These are phyloP conservation scores for Augochlora pura DNA, from an alignment of 1,140 invertebrate species.

Conservation along the genomic window DNA sequence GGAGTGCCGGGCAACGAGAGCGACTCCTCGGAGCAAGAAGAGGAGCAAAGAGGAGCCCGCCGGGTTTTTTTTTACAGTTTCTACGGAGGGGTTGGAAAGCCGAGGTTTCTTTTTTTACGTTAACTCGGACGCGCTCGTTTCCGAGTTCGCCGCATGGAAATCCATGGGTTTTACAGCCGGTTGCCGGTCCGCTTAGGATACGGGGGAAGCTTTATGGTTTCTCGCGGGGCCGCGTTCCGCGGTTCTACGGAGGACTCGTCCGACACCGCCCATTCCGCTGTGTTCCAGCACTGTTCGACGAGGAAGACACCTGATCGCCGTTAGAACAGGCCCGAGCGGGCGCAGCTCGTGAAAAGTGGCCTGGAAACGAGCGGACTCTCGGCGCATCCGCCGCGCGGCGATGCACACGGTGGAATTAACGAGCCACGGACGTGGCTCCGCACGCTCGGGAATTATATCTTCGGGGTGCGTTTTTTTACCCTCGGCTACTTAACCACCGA, in stretches of 20 bases:
- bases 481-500: constrained; percentile 7
- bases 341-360: constrained; percentile 57
- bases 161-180: constrained; percentile 66
- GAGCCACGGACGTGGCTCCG: constrained; percentile 40
- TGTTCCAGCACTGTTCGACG: constrained; percentile 22
- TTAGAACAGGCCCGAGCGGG: constrained; percentile 38
- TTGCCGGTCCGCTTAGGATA: constrained; percentile 68
- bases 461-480: constrained; percentile 16
- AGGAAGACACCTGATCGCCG: constrained; percentile 56
- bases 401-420: constrained; percentile 53
- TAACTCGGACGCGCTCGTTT: constrained; percentile 67
- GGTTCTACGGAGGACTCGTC: constrained; percentile 1
- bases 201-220: constrained; percentile 75
- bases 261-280: constrained; percentile 51
- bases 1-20: too few relatives aligned
- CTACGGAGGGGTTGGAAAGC: constrained; percentile 37
- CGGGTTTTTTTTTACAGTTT: not conserved
- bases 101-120: constrained; percentile 72
- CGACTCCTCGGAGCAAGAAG: too few relatives aligned
- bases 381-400: constrained; percentile 33
- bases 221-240: constrained; percentile 8
- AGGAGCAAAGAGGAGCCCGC: not conserved
- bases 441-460: constrained; percentile 48
- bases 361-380: constrained; percentile 57
- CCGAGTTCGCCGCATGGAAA: constrained; percentile 69